These are phyloP conservation scores for Eupithecia exiguata DNA, from an alignment of 2,888 invertebrate species.

Conservation along the genomic window DNA sequence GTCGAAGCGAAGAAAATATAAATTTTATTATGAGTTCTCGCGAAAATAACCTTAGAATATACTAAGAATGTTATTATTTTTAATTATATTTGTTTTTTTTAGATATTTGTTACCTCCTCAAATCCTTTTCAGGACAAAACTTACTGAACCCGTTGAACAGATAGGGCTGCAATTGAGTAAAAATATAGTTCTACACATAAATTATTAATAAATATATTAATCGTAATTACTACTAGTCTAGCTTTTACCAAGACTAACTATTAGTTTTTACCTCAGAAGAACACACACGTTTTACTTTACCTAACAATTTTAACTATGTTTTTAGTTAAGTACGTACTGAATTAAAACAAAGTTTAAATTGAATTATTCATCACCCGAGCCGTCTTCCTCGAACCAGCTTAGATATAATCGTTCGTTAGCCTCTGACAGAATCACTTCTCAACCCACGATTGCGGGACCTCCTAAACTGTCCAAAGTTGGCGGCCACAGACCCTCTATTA, in stretches of 20 bases:
- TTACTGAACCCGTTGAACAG: background rate
- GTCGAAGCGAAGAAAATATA: no score
- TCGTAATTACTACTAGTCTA: no score
- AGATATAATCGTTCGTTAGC: constrained; percentile 10
- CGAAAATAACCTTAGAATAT: no score
- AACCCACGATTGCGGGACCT: constrained; percentile 15
- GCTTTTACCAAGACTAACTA: no score
- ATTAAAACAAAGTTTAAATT: background rate
- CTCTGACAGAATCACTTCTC: constrained; percentile 12
- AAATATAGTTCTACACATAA: background rate
- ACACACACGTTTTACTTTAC: background rate
- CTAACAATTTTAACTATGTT: background rate
- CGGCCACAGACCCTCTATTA: constrained; percentile 37
- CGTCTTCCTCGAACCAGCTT: background rate
- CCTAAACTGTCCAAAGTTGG: constrained; percentile 26
- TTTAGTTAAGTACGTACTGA: background rate
- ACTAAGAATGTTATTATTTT: no score
- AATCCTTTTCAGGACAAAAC: background rate
- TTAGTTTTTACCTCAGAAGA: background rate
- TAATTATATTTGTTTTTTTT: background rate
- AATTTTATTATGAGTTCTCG: no score
- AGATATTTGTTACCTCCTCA: background rate
- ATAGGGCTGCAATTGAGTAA: background rate
- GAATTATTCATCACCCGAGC: background rate
- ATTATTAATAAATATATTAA: no score